Evolutionary conservation across 2,888 invertebrate species (phyloP).

Genomic region (Ligdia adustata): DNA sequence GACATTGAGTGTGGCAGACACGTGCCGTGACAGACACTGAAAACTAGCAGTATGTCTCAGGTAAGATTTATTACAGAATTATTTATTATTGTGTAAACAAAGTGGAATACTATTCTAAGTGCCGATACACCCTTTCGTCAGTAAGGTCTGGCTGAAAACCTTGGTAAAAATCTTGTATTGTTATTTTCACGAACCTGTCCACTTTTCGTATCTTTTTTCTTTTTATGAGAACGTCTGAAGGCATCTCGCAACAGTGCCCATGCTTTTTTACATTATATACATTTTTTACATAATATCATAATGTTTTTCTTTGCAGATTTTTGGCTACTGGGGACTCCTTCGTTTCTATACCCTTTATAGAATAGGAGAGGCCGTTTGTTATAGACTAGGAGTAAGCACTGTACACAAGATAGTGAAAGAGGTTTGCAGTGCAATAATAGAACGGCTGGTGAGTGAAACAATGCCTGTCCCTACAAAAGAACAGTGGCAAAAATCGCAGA

Average conservation of each 20-base stretch:
- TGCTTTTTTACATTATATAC: slow-evolving; percentile 32
- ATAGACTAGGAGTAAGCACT: slow-evolving; percentile 35
- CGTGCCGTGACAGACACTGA: too few relatives aligned
- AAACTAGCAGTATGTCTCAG: slow-evolving; percentile 34
- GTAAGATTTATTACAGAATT: slow-evolving; percentile 35
- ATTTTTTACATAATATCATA: slow-evolving; percentile 3
- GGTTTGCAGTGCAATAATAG: slow-evolving; percentile 30
- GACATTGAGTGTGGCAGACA: too few relatives aligned
- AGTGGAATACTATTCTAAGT: slow-evolving; percentile 25
- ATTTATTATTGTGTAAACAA: slow-evolving; percentile 33
- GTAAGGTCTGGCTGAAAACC: slow-evolving; percentile 13
- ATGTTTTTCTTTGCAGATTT: too few relatives aligned
- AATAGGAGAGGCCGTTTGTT: too few relatives aligned
- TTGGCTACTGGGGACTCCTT: slow-evolving; percentile 27
- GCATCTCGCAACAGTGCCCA: slow-evolving; percentile 34
- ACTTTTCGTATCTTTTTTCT: slow-evolving; percentile 25
- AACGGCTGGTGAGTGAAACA: slow-evolving; percentile 17
- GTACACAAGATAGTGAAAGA: slow-evolving; percentile 32
- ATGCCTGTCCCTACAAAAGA: slow-evolving; percentile 9
- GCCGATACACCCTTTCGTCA: slow-evolving; percentile 28
- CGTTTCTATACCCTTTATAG: slow-evolving; percentile 29
- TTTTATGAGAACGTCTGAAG: slow-evolving; percentile 34
- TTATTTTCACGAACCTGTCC: slow-evolving; percentile 2
- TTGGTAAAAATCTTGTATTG: slow-evolving; percentile 26
- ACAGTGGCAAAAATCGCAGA: slow-evolving; percentile 22